Evolutionary conservation across 1,140 invertebrate genomes (phyloP).

Genomic region (Popillia japonica): DNA sequence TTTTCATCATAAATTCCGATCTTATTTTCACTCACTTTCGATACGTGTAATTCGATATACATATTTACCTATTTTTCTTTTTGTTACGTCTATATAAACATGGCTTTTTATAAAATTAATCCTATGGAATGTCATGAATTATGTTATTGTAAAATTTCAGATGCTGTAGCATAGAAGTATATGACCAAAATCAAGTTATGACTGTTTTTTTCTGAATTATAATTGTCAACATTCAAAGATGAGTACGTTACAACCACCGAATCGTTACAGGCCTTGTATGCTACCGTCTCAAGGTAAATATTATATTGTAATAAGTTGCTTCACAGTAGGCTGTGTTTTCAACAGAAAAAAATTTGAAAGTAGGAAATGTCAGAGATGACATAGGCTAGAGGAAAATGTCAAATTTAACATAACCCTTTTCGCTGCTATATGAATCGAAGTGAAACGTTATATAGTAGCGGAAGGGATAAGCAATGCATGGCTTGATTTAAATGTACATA

Average conservation of each 20-base stretch:
- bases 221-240: constrained; percentile 38
- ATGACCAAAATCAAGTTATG: constrained; percentile 35
- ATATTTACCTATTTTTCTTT: neutral
- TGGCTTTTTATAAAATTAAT: neutral
- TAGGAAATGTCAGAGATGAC: neutral
- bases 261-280: constrained; percentile 40
- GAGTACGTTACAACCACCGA: constrained; percentile 42
- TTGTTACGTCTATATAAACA: neutral
- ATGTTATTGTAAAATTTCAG: constrained; percentile 35
- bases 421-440: neutral
- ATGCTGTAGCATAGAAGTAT: constrained; percentile 46
- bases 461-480: constrained; percentile 4
- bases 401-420: neutral
- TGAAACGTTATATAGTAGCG: too few species aligned
- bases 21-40: constrained; percentile 39
- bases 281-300: constrained; percentile 40
- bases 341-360: neutral
- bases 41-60: constrained; percentile 21
- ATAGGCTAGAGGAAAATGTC: neutral
- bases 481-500: neutral
- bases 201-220: neutral
- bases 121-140: neutral
- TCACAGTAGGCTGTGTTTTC: neutral
- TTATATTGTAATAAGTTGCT: neutral
- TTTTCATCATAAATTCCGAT: constrained; percentile 43